Percentiles rank a stretch among this genome's conserved stretches.
phyloP scores from a whole-genome alignment of 2,888 invertebrate species.

The Willowsia nigromaculata region DNA sequence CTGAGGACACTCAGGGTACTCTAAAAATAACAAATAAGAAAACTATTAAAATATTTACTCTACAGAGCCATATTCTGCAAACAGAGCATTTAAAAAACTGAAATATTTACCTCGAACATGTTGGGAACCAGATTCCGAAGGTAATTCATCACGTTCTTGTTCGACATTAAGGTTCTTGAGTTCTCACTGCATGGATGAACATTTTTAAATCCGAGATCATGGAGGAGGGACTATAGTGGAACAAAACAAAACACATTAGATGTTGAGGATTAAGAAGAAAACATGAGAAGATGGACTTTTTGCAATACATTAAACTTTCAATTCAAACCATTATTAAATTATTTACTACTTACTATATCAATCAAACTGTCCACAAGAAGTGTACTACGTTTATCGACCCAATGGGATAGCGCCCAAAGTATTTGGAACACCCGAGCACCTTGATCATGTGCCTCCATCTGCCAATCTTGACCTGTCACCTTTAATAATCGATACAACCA shows the following conservation, averaged over 20 bases:
- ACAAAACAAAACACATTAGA: no score
- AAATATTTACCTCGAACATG: slow-evolving; percentile 85
- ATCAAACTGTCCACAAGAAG: slow-evolving; percentile 92
- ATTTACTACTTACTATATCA: slow-evolving; percentile 86
- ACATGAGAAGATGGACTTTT: no score
- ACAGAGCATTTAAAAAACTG: no score
- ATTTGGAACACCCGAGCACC: slow-evolving; percentile 84
- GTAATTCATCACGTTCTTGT: slow-evolving; percentile 87
- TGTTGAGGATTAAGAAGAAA: no score
- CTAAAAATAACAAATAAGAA: slow-evolving; percentile 81
- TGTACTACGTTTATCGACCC: slow-evolving; percentile 89
- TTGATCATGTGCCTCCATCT: neutral
- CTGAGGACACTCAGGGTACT: slow-evolving; percentile 91
- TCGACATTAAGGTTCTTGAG: slow-evolving; percentile 80
- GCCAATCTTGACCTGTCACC: no score
- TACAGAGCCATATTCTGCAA: neutral
- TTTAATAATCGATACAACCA: no score
- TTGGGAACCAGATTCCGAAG: slow-evolving; percentile 90
- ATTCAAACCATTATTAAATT: no score
- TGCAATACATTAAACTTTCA: no score
- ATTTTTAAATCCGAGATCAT: slow-evolving; percentile 89
- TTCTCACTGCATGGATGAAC: slow-evolving; percentile 82
- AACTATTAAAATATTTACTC: slow-evolving; percentile 37
- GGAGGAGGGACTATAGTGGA: slow-evolving; percentile 82
- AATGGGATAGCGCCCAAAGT: slow-evolving; percentile 87